Base-by-base conservation (phyloP, 2,797 vertebrate species). In the Mallotus villosus region DNA sequence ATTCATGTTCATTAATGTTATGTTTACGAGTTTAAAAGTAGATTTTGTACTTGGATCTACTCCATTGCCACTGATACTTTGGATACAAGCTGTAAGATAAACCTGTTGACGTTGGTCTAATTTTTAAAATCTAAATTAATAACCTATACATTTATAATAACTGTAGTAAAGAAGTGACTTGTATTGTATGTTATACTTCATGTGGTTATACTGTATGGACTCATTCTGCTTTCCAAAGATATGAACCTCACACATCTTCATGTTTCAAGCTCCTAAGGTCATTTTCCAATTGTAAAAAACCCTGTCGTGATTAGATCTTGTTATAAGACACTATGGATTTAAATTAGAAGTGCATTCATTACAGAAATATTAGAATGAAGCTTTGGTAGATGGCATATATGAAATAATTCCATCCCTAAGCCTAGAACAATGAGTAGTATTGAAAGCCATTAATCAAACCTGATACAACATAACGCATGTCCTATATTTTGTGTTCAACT, bases 401-500 rank as follows among this genome's bases (percentile, higher is more conserved):
- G 41, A 46, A 46, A 46, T 46, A 14, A 46, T 46, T 12, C 41
- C 2, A 46, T 46, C 41, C 2, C 41, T 14, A 46, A 12, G 91
- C 92, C 93, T 93, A 7, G 19, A 94, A 93, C 92, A 94, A 94
- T 90, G 90, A 67, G 46, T 88, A 90, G 88, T 91, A 85, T 87
- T 76, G 55, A 58, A 58, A 81, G 91, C 90, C 90, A 94, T 94
- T 94, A 93, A 94, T 94, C 93, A 94, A 90, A 90, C 87, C 85
- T 86, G 80, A 88, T 84, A 90, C 92, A 93, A 92, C 1, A 32
- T 16, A 24, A 32, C 4, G 51, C 93, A 90, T 91, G 90, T 93
- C 93, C 93, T 91, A 88, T 90, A 91, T 92, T 93, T 93, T 92
- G 85, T 89, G 90, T 86, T 90, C 93, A 90, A 93, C 92, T 90